Conservation (phyloP, 2,797 vertebrate genomes). For the Eulemur mongoz region DNA sequence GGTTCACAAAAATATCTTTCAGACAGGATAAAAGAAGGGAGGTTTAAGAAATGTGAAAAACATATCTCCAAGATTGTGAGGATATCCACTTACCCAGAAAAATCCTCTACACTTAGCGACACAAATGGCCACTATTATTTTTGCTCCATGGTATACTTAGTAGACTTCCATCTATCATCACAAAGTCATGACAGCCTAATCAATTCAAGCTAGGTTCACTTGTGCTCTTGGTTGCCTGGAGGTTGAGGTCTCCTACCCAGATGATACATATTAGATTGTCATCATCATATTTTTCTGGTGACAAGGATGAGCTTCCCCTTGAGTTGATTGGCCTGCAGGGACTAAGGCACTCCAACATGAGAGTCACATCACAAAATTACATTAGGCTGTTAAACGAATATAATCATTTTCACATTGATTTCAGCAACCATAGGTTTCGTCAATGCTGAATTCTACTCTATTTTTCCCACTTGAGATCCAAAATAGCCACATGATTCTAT, state of each 20-base stretch:
- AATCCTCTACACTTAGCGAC: background rate
- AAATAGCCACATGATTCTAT: background rate
- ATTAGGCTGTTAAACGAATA: conserved; percentile 21
- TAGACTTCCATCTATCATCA: conserved; percentile 35
- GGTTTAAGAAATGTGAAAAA: background rate
- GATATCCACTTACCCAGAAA: background rate
- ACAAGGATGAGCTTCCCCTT: conserved; percentile 40
- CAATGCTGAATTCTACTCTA: background rate
- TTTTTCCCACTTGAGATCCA: conserved; percentile 10
- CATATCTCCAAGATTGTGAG: background rate
- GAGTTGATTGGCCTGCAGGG: conserved; percentile 34
- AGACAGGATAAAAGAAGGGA: background rate
- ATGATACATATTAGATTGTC: conserved; percentile 57
- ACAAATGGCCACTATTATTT: background rate
- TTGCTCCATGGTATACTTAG: background rate
- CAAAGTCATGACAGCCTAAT: conserved; percentile 32
- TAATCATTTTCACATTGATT: conserved; percentile 64
- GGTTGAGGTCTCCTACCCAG: background rate
- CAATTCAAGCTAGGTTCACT: conserved; percentile 31
- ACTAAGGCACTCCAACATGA: conserved; percentile 36
- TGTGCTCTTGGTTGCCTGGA: conserved; percentile 49
- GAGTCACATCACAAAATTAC: conserved; percentile 52
- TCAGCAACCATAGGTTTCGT: background rate
- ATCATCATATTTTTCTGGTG: conserved; percentile 59
- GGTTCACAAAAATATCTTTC: background rate